Percentiles rank a stretch among this genome's conserved stretches.
These are phyloP conservation scores for Hoplodrina blanda DNA, from an alignment of 2,888 invertebrate species.

Conservation along the genomic window DNA sequence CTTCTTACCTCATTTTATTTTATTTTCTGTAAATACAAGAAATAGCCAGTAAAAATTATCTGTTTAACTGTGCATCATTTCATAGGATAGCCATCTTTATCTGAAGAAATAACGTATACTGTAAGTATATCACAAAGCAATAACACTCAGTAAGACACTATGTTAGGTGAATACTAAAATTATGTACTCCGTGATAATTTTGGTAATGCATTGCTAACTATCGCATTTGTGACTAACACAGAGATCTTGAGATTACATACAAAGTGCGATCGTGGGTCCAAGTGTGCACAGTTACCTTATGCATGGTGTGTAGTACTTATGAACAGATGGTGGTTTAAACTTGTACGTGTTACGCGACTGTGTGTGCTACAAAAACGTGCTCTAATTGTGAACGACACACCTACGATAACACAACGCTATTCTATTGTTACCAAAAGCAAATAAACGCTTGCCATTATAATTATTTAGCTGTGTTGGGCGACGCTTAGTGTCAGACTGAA, in stretches of 20 bases:
- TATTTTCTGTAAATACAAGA: conserved; percentile 89
- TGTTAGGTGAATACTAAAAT: conserved; percentile 88
- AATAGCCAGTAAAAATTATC: conserved; percentile 93
- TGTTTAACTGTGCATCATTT: conserved; percentile 94
- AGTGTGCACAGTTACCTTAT: conserved; percentile 80
- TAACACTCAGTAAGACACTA: conserved; percentile 90
- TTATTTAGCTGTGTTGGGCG: conserved; percentile 9
- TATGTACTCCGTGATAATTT: conserved; percentile 76
- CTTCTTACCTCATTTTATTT: conserved; percentile 77
- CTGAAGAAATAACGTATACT: conserved; percentile 91
- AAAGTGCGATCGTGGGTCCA: conserved; percentile 75
- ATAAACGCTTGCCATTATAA: not conserved
- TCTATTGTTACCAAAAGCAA: conserved; percentile 3
- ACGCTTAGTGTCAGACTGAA: conserved; percentile 1
- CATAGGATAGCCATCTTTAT: conserved; percentile 93
- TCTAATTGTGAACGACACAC: conserved; percentile 1
- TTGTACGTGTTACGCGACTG: conserved; percentile 74
- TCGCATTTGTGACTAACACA: conserved; percentile 81
- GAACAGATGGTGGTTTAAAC: conserved; percentile 83
- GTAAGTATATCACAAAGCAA: conserved; percentile 91
- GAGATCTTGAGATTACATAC: conserved; percentile 57
- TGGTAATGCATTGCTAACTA: conserved; percentile 76
- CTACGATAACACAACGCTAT: conserved; percentile 3
- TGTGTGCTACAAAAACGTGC: conserved; percentile 79
- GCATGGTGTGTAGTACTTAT: conserved; percentile 86